Evolutionary conservation across 64 coral and sea anemone species (phyloP), one percentile per base, ranked within the genome.

Genomic region (Stylophora pistillata): DNA sequence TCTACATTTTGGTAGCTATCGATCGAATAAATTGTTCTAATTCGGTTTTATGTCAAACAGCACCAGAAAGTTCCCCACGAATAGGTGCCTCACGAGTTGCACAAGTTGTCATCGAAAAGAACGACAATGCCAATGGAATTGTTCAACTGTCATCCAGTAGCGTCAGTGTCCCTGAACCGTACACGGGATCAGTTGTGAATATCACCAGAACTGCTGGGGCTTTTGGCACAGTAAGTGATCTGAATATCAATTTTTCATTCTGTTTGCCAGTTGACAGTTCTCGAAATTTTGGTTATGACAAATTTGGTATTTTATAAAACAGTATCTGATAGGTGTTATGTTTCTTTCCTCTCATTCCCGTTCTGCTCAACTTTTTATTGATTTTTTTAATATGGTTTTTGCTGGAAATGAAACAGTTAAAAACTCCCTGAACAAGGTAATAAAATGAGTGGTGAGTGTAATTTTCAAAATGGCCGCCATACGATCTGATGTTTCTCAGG

Each of bases 101-200:
- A 53, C 71, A 88, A 23, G 65, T 99, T 60, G 73, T 74, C 20
- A 99, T 99, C 56, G 37, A 84, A 59, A 89, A 85, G 87, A 99
- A 95, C 33, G 97, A 99, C 70, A 86, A 99, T 78, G 97, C 97
- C 25, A 99, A 82, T 74, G 97, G 97, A 0, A 52, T 99, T 58
- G 82, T 99, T 10, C 90, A 95, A 56, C 91, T 99, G 25, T 93
- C 97, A 15, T 86, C 93, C 16, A 88, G 58, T 73, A 60, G 74
- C 30, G 97, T 99, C 34, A 73, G 66, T 72, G 93, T 99, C 4
- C 78, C 79, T 56, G 97, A 99, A 64, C 93, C 86, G 9, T 89
- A 89, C 61, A 31, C 61, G 65, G 89, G 81, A n/a, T 33, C 97
- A 52, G 87, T 99, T 88, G 55, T 99, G 33, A 88, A 95, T 74